Conservation (phyloP, 92 coral and sea anemone species). For the Desmophyllum pertusum region DNA sequence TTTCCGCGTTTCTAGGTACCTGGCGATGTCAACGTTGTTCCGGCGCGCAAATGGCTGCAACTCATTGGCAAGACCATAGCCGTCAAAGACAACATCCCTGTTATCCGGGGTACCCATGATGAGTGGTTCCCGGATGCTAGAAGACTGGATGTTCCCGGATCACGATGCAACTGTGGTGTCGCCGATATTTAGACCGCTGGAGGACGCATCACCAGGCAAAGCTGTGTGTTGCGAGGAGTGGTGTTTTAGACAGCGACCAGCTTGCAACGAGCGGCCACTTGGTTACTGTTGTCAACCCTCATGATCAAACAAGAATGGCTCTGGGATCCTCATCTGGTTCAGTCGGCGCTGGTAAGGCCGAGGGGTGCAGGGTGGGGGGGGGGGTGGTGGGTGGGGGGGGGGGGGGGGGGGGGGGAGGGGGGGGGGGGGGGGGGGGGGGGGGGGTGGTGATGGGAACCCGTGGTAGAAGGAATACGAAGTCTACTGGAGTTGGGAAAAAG, state of each 20-base stretch:
- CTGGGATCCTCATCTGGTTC: slow-evolving; percentile 64
- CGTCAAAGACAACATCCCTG: slow-evolving; percentile 50
- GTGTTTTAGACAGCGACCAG: slow-evolving; percentile 52
- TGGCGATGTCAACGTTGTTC: slow-evolving; percentile 42
- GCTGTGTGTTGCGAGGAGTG: slow-evolving; percentile 59
- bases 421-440: too few species aligned
- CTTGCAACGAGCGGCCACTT: slow-evolving; percentile 40
- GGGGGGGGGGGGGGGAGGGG: too few species aligned
- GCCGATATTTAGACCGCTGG: slow-evolving; percentile 55
- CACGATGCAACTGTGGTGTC: slow-evolving; percentile 59
- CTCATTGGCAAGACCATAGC: slow-evolving; percentile 51
- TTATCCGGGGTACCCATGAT: slow-evolving; percentile 61
- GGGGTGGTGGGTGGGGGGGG: too few species aligned
- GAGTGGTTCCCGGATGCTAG: slow-evolving; percentile 50
- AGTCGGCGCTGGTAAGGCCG: slow-evolving; percentile 58
- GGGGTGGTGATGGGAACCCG: too few species aligned
- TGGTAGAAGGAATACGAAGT: too few species aligned
- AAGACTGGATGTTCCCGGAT: slow-evolving; percentile 61
- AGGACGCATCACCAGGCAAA: slow-evolving; percentile 50
- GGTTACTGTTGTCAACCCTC: slow-evolving; percentile 48
- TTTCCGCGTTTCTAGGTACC: slow-evolving; percentile 28
- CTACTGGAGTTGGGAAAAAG: too few species aligned
- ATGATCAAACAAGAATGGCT: slow-evolving; percentile 51
- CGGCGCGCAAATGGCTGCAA: slow-evolving; percentile 50
- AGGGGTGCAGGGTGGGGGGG: too few species aligned